phyloP scores from a whole-genome alignment of 2,797 vertebrate species.

The Enteromius viviparus region DNA sequence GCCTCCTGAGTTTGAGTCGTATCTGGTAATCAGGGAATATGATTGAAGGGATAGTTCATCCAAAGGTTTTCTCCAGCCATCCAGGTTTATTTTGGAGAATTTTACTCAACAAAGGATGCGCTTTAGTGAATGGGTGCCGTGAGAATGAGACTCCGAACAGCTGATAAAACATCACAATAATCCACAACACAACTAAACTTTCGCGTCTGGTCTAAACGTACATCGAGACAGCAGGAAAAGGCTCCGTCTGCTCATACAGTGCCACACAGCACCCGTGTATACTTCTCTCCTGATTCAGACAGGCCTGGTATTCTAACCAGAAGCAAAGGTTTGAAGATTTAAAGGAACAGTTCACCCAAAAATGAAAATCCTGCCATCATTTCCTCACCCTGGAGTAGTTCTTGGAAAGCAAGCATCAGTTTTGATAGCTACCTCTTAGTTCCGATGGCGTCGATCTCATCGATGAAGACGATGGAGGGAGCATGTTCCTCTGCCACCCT shows the following conservation, averaged over 20 bases:
- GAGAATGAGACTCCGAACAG: background rate
- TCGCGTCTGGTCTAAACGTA: background rate
- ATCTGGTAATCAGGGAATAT: conserved; percentile 72
- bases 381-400: no score
- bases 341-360: no score
- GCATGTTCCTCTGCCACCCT: conserved; percentile 94
- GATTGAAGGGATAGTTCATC: background rate
- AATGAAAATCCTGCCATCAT: no score
- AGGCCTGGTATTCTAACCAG: background rate
- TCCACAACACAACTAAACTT: background rate
- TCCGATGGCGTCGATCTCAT: conserved; percentile 96
- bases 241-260: no score
- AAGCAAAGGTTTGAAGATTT: background rate
- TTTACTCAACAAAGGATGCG: background rate
- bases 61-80: background rate
- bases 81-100: background rate
- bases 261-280: background rate
- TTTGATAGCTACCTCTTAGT: conserved; percentile 84
- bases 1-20: conserved; percentile 95
- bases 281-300: background rate
- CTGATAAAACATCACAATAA: background rate
- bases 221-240: background rate
- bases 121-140: background rate
- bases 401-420: no score
- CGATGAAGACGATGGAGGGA: conserved; percentile 95